Evolutionary conservation across 2,797 vertebrate genomes (phyloP), one percentile per base, ranked within the genome.

Genomic region (Leontocebus nigricollis): DNA sequence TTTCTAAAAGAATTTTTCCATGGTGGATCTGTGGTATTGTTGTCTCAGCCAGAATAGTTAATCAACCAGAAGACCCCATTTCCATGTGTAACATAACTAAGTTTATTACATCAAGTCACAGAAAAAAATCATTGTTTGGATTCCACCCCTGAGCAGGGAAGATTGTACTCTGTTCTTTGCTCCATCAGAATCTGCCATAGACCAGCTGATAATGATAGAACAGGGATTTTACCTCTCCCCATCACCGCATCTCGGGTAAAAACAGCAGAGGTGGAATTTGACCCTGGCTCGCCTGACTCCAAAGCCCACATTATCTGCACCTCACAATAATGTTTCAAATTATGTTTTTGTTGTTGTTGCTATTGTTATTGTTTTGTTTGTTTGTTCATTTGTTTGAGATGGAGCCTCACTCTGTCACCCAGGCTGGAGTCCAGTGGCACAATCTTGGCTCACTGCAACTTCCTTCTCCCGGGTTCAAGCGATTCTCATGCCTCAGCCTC

Each of bases 1-100:
- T 95, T 96, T 75, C 57, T 5, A 96, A 96, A 96, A 39, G 59
- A 82, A 72, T 79, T 77, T 11, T 15, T 46, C 52, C 5, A 22
- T 59, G 30, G n/a, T 77, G 75, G 10, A 27, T 82, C 41, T 82
- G 46, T 61, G 50, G 9, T 82, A 30, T 73, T 92, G 90, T 87
- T 94, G 48, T 50, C 48, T 59, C 41, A 88, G 48, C 33, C 70
- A 81, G 22, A 81, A 83, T 79, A 93, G 55, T 64, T 72, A 92
- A 59, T 55, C 88, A 76, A 76, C 48, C 67, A 61, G 77, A 92
- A 82, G 77, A 79, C 4, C 15, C 27, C 19, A 50, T 73, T 80
- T 95, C 39, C 36, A 39, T 57, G 33, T 14, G 46, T 50, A 97
- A 36, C 39, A 44, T 84, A 70, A 87, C 41, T 26, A 13, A 89